Percentiles rank a stretch among this genome's conserved stretches.
These are phyloP conservation scores for Oedothorax gibbosus DNA, from an alignment of 1,140 invertebrate genomes.

Conservation along the genomic window DNA sequence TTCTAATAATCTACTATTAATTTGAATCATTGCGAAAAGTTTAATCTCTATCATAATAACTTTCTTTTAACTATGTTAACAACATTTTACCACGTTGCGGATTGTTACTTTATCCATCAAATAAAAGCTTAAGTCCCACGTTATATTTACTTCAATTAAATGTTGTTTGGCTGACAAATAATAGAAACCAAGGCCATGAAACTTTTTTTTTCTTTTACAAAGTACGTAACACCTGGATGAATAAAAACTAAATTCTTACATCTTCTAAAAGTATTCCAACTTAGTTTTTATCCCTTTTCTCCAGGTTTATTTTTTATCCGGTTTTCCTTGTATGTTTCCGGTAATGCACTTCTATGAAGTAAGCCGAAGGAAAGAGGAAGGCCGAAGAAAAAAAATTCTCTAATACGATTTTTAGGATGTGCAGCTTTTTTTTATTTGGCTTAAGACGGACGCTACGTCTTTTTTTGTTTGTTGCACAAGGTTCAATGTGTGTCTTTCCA, in stretches of 20 bases:
- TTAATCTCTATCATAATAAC: too few species aligned
- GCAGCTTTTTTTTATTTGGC: conserved; percentile 37
- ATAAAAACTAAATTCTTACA: conserved; percentile 56
- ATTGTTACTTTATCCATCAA: too few species aligned
- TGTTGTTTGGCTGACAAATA: too few species aligned
- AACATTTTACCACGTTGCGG: too few species aligned
- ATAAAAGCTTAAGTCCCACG: too few species aligned
- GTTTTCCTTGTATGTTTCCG: conserved; percentile 30
- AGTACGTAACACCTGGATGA: conserved; percentile 31
- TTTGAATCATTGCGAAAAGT: too few species aligned
- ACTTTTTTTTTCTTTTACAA: neutral
- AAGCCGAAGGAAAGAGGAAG: neutral
- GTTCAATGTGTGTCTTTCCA: conserved; percentile 57
- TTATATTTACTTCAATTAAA: too few species aligned
- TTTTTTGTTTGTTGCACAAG: conserved; percentile 18
- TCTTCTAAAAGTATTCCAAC: conserved; percentile 42
- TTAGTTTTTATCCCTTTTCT: conserved; percentile 39
- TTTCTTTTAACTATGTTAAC: too few species aligned
- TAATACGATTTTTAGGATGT: conserved; percentile 61
- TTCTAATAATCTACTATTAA: too few species aligned
- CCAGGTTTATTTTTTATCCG: conserved; percentile 9
- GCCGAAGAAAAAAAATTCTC: conserved; percentile 7
- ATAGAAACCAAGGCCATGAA: too few species aligned
- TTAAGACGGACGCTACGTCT: conserved; percentile 33
- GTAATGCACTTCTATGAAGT: conserved; percentile 58